Evolutionary conservation across 2,113 vertebrate genomes (phyloP).

Genomic region (Atlantisia rogersi): DNA sequence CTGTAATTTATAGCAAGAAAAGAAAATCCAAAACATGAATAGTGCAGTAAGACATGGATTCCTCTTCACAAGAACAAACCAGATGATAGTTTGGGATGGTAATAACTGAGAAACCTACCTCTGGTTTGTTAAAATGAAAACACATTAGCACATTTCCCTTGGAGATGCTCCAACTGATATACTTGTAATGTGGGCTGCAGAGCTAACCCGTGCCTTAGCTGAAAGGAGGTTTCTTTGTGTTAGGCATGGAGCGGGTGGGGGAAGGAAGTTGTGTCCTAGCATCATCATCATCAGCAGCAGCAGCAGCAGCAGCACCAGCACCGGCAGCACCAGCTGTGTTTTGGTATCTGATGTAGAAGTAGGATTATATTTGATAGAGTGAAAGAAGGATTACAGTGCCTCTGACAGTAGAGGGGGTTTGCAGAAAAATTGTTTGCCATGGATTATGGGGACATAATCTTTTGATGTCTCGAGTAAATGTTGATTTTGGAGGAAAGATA

Average conservation of each 20-base stretch:
- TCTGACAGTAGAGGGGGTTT: conserved; percentile 42
- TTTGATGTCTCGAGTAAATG: conserved; percentile 48
- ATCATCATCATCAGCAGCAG: background rate
- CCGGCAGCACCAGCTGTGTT: conserved; percentile 12
- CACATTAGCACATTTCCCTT: background rate
- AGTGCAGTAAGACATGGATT: background rate
- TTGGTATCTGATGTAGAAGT: conserved; percentile 15
- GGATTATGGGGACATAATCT: conserved; percentile 43
- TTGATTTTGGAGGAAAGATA: conserved; percentile 14
- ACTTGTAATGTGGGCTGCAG: background rate
- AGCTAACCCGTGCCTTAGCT: background rate
- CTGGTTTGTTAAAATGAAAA: background rate
- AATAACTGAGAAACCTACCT: background rate
- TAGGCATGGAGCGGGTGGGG: background rate
- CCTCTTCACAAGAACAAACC: background rate
- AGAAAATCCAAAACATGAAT: background rate
- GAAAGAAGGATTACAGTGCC: conserved; percentile 53
- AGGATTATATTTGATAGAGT: conserved; percentile 36
- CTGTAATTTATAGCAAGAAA: background rate
- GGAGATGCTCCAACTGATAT: background rate
- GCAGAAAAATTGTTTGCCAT: conserved; percentile 25
- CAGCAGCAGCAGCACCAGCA: conserved; percentile 4
- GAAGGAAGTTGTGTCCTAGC: background rate
- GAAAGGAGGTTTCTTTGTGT: background rate
- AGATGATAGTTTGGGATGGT: background rate